Conservation (phyloP, 2,888 invertebrate species). For the Metacarcinus magister region DNA sequence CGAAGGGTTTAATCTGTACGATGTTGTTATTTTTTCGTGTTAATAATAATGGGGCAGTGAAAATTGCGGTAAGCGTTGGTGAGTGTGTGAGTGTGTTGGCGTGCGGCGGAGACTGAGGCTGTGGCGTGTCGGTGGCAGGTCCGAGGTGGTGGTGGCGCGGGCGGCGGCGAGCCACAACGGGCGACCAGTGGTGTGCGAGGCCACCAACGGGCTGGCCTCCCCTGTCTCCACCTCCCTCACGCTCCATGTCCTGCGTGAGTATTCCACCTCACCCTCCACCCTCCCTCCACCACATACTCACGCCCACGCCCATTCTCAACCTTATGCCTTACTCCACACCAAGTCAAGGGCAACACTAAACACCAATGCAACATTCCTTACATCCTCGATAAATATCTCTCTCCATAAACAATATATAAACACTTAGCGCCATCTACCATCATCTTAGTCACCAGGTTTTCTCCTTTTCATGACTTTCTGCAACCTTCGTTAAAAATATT, state of each 20-base stretch:
- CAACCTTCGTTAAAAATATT: no score
- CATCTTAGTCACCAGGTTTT: no score
- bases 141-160: slow-evolving; percentile 63
- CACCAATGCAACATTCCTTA: no score
- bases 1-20: not conserved
- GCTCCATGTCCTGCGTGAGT: slow-evolving; percentile 61
- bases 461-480: no score
- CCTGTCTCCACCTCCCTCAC: slow-evolving; percentile 63
- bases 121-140: slow-evolving; percentile 45
- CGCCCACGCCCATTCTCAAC: not conserved
- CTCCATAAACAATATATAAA: no score
- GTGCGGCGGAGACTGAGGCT: not conserved
- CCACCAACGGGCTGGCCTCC: slow-evolving; percentile 62
- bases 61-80: not conserved
- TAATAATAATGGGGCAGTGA: not conserved
- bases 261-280: not conserved
- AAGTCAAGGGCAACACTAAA: no score
- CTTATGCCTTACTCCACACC: no score
- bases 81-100: not conserved
- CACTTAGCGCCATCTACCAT: no score
- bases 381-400: no score
- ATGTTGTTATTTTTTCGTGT: not conserved
- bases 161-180: slow-evolving; percentile 61
- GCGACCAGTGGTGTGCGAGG: slow-evolving; percentile 53
- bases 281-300: not conserved